phyloP scores from a whole-genome alignment of 2,888 invertebrate genomes.

The Nipponacmea schrenckii region DNA sequence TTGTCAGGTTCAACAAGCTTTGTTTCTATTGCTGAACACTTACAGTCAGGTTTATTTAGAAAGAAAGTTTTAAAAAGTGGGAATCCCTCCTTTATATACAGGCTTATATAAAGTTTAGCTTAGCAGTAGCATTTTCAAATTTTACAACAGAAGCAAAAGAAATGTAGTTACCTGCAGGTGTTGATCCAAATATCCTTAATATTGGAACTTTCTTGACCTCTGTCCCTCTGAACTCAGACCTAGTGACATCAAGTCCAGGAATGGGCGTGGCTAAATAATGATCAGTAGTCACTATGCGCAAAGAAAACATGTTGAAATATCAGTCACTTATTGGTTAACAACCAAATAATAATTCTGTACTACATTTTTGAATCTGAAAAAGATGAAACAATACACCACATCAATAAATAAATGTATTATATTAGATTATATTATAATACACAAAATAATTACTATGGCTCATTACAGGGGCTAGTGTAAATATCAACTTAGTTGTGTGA shows the following conservation, averaged over 20 bases:
- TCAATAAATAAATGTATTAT: too few relatives aligned
- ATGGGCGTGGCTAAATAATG: conserved; percentile 83
- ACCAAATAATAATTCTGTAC: background rate
- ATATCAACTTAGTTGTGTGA: too few relatives aligned
- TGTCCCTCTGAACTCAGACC: conserved; percentile 85
- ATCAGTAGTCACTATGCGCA: conserved; percentile 84
- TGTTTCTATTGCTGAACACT: too few relatives aligned
- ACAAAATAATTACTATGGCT: too few relatives aligned
- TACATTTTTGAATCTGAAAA: background rate
- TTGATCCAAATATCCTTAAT: conserved; percentile 88
- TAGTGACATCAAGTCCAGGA: conserved; percentile 82
- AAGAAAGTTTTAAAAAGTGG: too few relatives aligned
- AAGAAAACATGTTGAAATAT: conserved; percentile 60
- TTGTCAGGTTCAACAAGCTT: too few relatives aligned
- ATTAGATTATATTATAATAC: too few relatives aligned
- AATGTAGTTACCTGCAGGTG: conserved; percentile 73
- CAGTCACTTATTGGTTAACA: background rate
- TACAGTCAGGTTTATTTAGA: too few relatives aligned
- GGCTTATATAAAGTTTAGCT: too few relatives aligned
- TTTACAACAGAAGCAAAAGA: background rate
- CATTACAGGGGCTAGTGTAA: too few relatives aligned
- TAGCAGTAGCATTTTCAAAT: too few relatives aligned
- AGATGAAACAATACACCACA: background rate
- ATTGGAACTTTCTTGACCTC: conserved; percentile 88
- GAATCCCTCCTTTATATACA: too few relatives aligned